A percentile compares a stretch with the other conserved stretches of the same genome.
Evolutionary conservation across 2,888 invertebrate genomes (phyloP).

Genomic region (Rapana venosa): DNA sequence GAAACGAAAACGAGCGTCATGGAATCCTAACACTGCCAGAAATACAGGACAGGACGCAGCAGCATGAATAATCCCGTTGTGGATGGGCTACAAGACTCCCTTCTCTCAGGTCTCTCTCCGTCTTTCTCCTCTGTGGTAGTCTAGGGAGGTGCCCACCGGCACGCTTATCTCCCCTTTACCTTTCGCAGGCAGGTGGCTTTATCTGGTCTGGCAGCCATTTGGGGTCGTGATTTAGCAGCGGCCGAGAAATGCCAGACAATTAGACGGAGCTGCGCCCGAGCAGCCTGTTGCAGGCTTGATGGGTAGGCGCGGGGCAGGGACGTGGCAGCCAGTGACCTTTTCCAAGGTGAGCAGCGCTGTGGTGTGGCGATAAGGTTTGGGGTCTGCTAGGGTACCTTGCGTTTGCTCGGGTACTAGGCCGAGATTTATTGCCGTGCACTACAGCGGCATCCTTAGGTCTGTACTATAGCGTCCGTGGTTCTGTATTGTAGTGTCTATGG

Average conservation of each 20-base stretch:
- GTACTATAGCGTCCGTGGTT: too few species aligned
- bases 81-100: too few species aligned
- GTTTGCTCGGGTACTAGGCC: too few species aligned
- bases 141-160: not conserved
- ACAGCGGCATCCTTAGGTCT: too few species aligned
- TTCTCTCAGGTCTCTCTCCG: not conserved
- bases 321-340: slow-evolving; percentile 23
- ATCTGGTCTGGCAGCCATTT: slow-evolving; percentile 5
- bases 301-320: not conserved
- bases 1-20: not conserved
- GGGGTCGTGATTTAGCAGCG: not conserved
- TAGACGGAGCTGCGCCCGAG: not conserved
- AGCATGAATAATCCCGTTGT: not conserved
- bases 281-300: not conserved
- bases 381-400: not conserved
- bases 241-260: slow-evolving; percentile 28
- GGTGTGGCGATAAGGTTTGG: not conserved
- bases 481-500: too few species aligned
- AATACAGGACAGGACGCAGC: not conserved
- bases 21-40: not conserved
- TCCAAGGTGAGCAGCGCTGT: not conserved
- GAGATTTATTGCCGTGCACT: too few species aligned
- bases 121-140: not conserved
- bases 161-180: slow-evolving; percentile 11
- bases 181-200: slow-evolving; percentile 19